Conservation (phyloP, 2,113 vertebrate species). For the Oreochromis aureus region DNA sequence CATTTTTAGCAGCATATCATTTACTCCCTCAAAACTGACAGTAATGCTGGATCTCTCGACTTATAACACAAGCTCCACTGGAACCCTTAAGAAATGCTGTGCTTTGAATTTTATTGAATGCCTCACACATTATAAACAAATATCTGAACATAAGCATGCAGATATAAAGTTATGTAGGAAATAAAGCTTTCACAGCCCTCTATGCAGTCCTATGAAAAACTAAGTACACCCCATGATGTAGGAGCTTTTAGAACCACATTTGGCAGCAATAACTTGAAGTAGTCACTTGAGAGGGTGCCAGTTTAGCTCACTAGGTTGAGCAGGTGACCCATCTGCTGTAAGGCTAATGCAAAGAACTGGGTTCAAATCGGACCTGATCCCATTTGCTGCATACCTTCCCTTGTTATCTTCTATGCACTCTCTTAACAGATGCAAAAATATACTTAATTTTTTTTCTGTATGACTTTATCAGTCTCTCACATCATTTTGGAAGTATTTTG, state of each 20-base stretch:
- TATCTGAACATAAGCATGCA: neutral
- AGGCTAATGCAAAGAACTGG: neutral
- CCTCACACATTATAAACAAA: neutral
- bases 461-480: neutral
- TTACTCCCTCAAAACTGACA: neutral
- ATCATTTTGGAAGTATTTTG: neutral
- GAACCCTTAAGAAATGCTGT: neutral
- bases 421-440: fast-evolving
- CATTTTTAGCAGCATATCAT: neutral
- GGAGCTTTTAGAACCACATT: neutral
- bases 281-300: neutral
- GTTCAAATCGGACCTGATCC: neutral
- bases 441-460: neutral
- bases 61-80: neutral
- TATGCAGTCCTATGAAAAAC: neutral
- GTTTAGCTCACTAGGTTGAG: neutral
- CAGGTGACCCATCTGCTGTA: neutral
- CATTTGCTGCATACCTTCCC: neutral
- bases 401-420: neutral
- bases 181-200: neutral
- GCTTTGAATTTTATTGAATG: neutral
- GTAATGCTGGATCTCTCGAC: neutral
- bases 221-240: neutral
- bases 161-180: neutral
- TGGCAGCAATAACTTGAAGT: neutral